Conservation (phyloP, 2,113 vertebrate species). For the Triplophysa dalaica region DNA sequence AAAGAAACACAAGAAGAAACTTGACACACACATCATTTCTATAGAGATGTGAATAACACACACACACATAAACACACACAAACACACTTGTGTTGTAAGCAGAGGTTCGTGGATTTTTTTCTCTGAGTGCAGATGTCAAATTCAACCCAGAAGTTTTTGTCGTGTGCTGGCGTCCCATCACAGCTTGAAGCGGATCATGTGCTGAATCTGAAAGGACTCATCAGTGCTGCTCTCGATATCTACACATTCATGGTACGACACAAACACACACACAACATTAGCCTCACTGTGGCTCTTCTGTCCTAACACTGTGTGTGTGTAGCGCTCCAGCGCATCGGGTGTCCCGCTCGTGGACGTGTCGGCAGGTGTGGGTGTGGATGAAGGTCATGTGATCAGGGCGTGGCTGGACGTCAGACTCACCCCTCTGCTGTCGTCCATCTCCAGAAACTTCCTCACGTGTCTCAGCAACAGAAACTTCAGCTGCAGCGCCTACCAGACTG, state of each 20-base stretch:
- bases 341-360: conserved; percentile 61
- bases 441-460: conserved; percentile 70
- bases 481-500: conserved; percentile 72
- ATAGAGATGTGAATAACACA: too few species aligned
- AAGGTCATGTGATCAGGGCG: conserved; percentile 65
- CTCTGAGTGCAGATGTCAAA: conserved; percentile 48
- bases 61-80: neutral
- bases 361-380: conserved; percentile 51
- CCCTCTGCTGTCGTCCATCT: conserved; percentile 69
- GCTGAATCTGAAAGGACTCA: conserved; percentile 61
- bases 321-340: conserved; percentile 51
- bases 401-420: conserved; percentile 72
- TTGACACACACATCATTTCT: too few species aligned
- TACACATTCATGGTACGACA: conserved; percentile 72
- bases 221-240: conserved; percentile 67
- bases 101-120: neutral
- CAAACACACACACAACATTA: neutral
- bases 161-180: conserved; percentile 66
- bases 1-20: too few species aligned
- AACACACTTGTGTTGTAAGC: neutral
- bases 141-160: conserved; percentile 61
- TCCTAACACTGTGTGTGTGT: neutral
- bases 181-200: conserved; percentile 60
- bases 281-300: neutral
- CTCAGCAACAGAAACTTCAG: conserved; percentile 75